Evolutionary conservation across 2,888 invertebrate genomes (phyloP).

Genomic region (Rotaria sp.): DNA sequence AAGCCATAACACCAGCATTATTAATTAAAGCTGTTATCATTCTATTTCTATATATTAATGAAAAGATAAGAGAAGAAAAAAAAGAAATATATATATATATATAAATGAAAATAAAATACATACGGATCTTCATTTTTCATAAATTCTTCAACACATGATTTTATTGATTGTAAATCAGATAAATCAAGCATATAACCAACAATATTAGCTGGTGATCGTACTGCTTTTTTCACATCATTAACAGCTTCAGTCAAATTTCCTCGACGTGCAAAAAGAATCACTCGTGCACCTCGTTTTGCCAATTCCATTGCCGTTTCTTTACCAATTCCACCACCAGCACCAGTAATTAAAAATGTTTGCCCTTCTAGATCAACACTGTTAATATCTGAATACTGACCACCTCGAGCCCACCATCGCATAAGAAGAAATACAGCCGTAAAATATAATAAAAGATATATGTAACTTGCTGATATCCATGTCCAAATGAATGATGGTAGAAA

Average conservation of each 20-base stretch:
- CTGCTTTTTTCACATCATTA: constrained; percentile 64
- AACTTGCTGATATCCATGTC: too few species aligned
- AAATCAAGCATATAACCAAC: not conserved
- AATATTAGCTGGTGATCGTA: constrained; percentile 60
- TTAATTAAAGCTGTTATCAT: not conserved
- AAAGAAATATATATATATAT: too few species aligned
- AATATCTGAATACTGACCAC: not conserved
- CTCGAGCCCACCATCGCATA: not conserved
- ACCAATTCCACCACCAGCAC: constrained; percentile 76
- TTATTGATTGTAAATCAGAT: not conserved
- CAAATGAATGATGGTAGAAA: too few species aligned
- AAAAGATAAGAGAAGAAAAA: not conserved
- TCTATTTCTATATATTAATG: not conserved
- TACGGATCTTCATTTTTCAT: not conserved
- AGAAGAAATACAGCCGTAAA: not conserved
- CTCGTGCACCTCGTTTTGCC: constrained; percentile 60
- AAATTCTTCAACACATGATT: not conserved
- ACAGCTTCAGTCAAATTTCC: constrained; percentile 61
- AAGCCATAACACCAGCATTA: constrained; percentile 46
- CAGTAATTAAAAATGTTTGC: constrained; percentile 70
- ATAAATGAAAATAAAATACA: too few species aligned
- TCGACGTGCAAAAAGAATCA: constrained; percentile 61
- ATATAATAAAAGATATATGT: too few species aligned
- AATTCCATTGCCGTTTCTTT: constrained; percentile 70
- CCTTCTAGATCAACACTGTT: constrained; percentile 54